Evolutionary conservation across 2,113 vertebrate species (phyloP).

Genomic region (Phalacrocorax pelagicus): DNA sequence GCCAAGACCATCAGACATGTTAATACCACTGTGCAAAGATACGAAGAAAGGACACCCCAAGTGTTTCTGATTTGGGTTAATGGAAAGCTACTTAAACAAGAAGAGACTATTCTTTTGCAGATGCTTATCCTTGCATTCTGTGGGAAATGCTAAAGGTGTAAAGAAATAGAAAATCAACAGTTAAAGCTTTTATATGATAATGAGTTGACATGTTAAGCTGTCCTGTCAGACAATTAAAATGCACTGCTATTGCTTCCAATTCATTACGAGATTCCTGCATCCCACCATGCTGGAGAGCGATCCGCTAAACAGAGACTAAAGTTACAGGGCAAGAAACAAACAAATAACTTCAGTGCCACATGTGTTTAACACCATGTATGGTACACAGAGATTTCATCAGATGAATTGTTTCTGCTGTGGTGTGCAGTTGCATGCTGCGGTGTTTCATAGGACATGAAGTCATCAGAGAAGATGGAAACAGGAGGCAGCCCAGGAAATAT

Average conservation of each 20-base stretch:
- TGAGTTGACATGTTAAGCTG: not conserved
- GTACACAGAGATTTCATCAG: not conserved
- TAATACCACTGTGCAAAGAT: not conserved
- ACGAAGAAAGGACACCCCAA: not conserved
- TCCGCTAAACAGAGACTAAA: not conserved
- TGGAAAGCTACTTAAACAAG: not conserved
- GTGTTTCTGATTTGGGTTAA: not conserved
- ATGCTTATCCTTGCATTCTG: not conserved
- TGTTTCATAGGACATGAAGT: not conserved
- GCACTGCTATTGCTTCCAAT: slow-evolving; percentile 1
- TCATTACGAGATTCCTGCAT: not conserved
- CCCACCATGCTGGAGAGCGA: slow-evolving; percentile 46
- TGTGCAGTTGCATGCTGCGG: not conserved
- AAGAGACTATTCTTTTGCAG: not conserved
- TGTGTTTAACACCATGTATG: not conserved
- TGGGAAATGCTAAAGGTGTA: not conserved
- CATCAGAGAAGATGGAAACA: not conserved
- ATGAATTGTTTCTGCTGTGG: not conserved
- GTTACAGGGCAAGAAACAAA: not conserved
- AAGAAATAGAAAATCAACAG: not conserved
- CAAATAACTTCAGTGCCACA: not conserved
- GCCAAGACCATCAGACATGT: not conserved
- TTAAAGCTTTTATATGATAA: not conserved
- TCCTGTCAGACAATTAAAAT: slow-evolving; percentile 29
- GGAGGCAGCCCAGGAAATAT: not conserved